These are phyloP conservation scores for Halocynthia aurantium DNA, from an alignment of 23 tunicate genomes.

Conservation along the genomic window DNA sequence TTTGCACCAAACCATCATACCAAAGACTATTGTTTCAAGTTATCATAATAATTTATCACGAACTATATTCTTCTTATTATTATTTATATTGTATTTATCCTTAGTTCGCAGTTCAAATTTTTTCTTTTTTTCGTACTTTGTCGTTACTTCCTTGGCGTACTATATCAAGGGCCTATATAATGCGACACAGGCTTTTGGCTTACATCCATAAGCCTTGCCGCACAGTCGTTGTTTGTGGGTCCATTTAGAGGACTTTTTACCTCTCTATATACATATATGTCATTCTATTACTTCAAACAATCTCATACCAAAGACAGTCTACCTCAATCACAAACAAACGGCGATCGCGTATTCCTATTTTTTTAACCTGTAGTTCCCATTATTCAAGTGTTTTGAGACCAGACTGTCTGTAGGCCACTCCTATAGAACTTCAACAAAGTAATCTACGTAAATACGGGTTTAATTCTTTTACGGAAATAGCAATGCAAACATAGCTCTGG, in stretches of 20 bases:
- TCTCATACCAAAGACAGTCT: slow-evolving; percentile 17
- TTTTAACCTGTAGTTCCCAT: no score
- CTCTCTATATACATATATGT: not conserved
- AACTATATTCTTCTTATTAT: not conserved
- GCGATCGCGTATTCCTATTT: not conserved
- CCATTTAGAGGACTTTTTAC: not conserved
- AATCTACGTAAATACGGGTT: no score
- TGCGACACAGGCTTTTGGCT: not conserved
- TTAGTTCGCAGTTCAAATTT: not conserved
- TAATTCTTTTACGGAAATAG: no score
- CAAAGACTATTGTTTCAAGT: slow-evolving; percentile 1
- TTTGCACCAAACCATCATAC: not conserved
- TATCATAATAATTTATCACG: not conserved
- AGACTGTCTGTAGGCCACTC: no score
- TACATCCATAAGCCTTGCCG: not conserved
- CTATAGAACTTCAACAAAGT: no score
- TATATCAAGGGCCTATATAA: not conserved
- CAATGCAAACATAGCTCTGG: no score
- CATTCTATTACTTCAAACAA: not conserved
- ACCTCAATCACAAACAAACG: slow-evolving; percentile 1
- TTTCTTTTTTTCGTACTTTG: not conserved
- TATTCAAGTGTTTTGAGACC: no score
- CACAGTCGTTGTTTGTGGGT: not conserved
- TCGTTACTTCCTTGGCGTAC: not conserved
- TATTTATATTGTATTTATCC: not conserved